A percentile compares a stretch with the other conserved stretches of the same genome.
Conservation (phyloP, 2,797 vertebrate species). For the Peromyscus aztecus region DNA sequence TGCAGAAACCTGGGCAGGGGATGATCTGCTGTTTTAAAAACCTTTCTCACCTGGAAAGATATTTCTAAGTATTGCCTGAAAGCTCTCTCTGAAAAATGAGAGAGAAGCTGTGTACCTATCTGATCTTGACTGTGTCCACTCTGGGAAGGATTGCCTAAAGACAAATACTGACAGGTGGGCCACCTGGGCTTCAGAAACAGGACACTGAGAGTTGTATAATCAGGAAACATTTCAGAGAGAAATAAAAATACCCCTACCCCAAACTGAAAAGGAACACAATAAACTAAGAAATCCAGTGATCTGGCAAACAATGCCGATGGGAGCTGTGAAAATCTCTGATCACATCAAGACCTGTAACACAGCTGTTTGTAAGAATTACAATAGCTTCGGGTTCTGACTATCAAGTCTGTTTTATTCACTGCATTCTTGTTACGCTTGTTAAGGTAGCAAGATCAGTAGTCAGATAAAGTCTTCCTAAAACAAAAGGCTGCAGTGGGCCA, state of each 20-base stretch:
- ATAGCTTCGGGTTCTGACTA: neutral
- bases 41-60: conserved; percentile 11
- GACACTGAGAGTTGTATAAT: neutral
- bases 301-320: conserved; percentile 17
- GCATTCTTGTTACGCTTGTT: neutral
- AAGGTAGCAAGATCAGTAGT: conserved; percentile 21
- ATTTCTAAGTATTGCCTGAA: conserved; percentile 37
- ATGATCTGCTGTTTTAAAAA: neutral
- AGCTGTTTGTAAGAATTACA: conserved; percentile 12
- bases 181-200: neutral
- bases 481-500: conserved; percentile 35
- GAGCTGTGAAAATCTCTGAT: neutral
- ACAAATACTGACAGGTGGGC: neutral
- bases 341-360: neutral
- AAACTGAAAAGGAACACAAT: neutral
- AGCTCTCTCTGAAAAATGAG: conserved; percentile 57
- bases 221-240: conserved; percentile 24
- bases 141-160: conserved; percentile 40
- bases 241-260: neutral
- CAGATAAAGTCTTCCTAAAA: conserved; percentile 58
- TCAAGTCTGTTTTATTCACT: conserved; percentile 1
- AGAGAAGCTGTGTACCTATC: neutral
- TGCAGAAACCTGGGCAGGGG: conserved; percentile 17
- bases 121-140: conserved; percentile 5
- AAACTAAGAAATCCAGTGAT: conserved; percentile 53